phyloP scores from a whole-genome alignment of 2,797 vertebrate species.

The Acanthiza pusilla region DNA sequence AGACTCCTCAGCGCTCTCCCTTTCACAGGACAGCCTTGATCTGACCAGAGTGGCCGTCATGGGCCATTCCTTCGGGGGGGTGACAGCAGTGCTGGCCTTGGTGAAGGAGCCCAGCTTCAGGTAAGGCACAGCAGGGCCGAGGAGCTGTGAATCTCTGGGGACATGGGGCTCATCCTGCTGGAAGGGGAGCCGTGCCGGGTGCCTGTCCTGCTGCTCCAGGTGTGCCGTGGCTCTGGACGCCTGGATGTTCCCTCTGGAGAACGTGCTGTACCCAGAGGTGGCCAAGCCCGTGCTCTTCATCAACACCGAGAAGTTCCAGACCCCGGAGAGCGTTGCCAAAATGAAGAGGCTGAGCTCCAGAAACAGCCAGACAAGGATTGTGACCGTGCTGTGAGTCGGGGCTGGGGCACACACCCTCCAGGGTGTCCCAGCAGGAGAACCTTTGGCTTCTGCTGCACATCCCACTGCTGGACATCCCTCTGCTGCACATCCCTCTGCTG shows the following conservation, averaged over 20 bases:
- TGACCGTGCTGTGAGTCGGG: constrained; percentile 76
- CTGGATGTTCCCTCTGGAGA: constrained; percentile 80
- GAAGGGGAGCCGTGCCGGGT: background rate
- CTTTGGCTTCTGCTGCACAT: background rate
- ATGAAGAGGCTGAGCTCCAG: constrained; percentile 70
- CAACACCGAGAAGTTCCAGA: constrained; percentile 77
- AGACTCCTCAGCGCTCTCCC: background rate
- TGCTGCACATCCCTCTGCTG: background rate
- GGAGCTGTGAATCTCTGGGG: rapidly evolving
- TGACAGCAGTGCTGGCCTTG: constrained; percentile 71
- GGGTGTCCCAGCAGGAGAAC: background rate
- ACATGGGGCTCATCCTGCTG: rapidly evolving
- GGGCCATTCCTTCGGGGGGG: constrained; percentile 80
- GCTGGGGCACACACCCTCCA: rapidly evolving
- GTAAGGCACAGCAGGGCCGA: background rate
- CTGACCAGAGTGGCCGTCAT: constrained; percentile 63
- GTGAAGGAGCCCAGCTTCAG: constrained; percentile 71
- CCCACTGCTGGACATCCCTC: background rate
- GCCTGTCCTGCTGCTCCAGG: constrained; percentile 13
- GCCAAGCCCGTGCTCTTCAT: constrained; percentile 74
- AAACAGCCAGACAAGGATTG: constrained; percentile 62
- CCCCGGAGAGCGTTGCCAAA: constrained; percentile 41
- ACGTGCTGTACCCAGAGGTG: constrained; percentile 63
- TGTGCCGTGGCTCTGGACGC: constrained; percentile 76
- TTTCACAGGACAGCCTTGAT: constrained; percentile 66